These are phyloP conservation scores for Mormyrops boulengeri DNA, from an alignment of 2,797 vertebrate species.

Conservation along the genomic window DNA sequence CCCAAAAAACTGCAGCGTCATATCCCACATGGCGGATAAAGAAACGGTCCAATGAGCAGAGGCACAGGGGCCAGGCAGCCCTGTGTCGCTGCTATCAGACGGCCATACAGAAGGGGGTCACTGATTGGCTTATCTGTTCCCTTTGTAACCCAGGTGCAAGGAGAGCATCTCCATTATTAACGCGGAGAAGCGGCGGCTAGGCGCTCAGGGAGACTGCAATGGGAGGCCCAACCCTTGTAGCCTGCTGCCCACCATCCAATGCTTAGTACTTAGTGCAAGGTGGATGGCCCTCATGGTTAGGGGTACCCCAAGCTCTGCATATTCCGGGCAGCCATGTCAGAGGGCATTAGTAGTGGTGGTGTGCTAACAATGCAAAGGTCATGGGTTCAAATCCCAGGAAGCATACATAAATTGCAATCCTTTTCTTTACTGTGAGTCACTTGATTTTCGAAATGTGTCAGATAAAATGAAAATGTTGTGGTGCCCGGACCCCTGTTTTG, in stretches of 20 bases:
- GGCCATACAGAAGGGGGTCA: background rate
- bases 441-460: background rate
- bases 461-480: background rate
- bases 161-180: slow-evolving; percentile 4
- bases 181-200: slow-evolving; percentile 7
- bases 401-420: background rate
- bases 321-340: slow-evolving; percentile 8
- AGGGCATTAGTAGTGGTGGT: background rate
- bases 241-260: background rate
- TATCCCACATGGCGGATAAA: slow-evolving; percentile 35
- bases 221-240: slow-evolving; percentile 9
- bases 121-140: background rate
- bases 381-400: background rate
- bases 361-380: background rate
- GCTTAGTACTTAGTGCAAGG: background rate
- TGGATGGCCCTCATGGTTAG: background rate
- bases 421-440: background rate
- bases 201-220: slow-evolving; percentile 10
- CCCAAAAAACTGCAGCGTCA: slow-evolving; percentile 39
- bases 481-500: background rate
- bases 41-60: slow-evolving; percentile 19
- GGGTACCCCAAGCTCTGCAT: background rate
- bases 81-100: background rate
- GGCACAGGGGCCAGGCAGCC: slow-evolving; percentile 29
- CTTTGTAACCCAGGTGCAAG: background rate